Evolutionary conservation across 1,140 invertebrate species (phyloP), one percentile per base, ranked within the genome.

Genomic region (Tyrophagus putrescentiae): DNA sequence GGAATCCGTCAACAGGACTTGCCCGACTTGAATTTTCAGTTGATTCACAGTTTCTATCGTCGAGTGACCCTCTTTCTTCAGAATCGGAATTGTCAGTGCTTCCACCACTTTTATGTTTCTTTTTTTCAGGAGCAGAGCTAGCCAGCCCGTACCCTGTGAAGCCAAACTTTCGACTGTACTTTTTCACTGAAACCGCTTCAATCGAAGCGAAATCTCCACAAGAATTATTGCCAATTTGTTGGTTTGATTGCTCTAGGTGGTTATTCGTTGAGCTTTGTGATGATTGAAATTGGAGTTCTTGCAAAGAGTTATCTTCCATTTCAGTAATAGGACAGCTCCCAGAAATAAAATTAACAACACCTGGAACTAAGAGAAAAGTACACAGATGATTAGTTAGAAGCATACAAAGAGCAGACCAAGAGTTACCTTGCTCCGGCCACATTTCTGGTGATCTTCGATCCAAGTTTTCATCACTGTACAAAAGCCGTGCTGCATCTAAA

Each of bases 371-470:
- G 61, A 67, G 76, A 74, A 64, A 64, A 61, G 50, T 66, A 48
- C 36, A 60, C 44, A 50, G 36, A 54, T 4, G 44, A 36, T 32
- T 56, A 59, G 41, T 41, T 41, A 65, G 57, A 13, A n/a, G 13
- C n/a, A 41, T 23, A 58, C 60, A 53, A 1, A 13, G 21, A 57
- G 16, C 16, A 61, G 21, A 9, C 33, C 52, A 50, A 66, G 21
- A 23, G 7, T 82, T 78, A 91, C 87, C 86, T 77, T 86, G 84
- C 74, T 92, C 87, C 42, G 90, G 89, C 89, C 89, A 95, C 67
- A 93, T 71, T 68, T 93, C 87, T 16, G 89, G 90, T 1, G 89
- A 93, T 9, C 85, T 80, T 68, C 89, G 76, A 72, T 92, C 87
- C 62, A 95, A 73, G 68, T 85, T 90, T 75, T 94, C 90, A 69